A percentile compares a stretch with the other conserved stretches of the same genome.
Evolutionary conservation across 2,113 vertebrate species (phyloP).

Genomic region (Canis aureus): DNA sequence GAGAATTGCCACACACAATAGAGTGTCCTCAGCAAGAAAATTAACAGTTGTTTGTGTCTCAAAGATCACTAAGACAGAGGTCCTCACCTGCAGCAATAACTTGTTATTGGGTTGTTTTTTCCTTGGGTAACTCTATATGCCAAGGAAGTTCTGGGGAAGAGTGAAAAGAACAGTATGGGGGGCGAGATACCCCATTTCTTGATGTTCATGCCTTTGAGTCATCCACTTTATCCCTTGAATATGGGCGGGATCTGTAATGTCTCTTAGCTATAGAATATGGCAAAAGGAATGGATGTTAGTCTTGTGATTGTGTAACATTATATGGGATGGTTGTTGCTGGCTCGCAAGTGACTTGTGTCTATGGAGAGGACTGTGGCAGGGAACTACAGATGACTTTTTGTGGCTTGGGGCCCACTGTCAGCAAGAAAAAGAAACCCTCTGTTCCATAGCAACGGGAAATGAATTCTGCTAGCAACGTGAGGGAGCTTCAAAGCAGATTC

Average conservation of each 20-base stretch:
- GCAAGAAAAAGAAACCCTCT: background rate
- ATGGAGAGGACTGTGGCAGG: too few species aligned
- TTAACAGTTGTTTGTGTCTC: background rate
- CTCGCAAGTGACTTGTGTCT: background rate
- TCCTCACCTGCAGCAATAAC: background rate
- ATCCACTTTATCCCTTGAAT: background rate
- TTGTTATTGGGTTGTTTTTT: background rate
- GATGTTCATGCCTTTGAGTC: background rate
- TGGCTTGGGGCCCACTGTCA: background rate
- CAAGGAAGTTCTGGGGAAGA: background rate
- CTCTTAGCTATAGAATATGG: background rate
- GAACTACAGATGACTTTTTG: background rate
- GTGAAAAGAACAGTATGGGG: background rate
- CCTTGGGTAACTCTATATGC: background rate
- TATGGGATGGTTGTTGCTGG: background rate
- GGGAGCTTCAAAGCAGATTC: background rate
- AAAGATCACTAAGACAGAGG: background rate
- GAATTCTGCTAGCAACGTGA: background rate
- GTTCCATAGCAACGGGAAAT: background rate
- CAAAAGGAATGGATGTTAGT: background rate
- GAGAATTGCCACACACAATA: background rate
- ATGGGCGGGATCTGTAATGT: background rate
- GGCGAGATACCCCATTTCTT: background rate
- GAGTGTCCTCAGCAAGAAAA: background rate
- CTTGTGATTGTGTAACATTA: background rate